phyloP scores from a whole-genome alignment of 2,113 vertebrate species.

The Panthera tigris region DNA sequence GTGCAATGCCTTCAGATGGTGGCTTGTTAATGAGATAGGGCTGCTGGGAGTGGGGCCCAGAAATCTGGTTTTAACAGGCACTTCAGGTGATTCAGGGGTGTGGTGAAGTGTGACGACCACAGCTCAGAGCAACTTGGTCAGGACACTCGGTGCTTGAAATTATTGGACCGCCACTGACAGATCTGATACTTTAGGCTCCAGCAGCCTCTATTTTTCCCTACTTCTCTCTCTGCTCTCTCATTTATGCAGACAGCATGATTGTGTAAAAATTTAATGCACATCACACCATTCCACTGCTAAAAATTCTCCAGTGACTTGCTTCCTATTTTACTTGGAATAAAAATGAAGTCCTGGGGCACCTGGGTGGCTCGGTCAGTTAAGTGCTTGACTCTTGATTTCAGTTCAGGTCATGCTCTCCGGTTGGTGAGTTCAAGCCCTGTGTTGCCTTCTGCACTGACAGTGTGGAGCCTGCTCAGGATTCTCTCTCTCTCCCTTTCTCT shows the following conservation, averaged over 20 bases:
- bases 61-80: background rate
- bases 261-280: background rate
- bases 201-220: background rate
- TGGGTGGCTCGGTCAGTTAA: no score
- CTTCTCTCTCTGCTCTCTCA: background rate
- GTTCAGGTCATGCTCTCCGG: no score
- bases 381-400: no score
- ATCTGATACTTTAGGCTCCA: background rate
- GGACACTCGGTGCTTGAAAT: background rate
- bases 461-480: no score
- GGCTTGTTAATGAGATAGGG: background rate
- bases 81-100: background rate
- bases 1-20: no score
- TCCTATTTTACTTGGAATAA: background rate
- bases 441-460: no score
- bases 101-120: background rate
- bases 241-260: background rate
- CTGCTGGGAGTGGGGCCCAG: background rate
- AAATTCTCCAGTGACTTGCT: background rate
- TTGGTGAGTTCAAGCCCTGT: no score
- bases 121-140: background rate
- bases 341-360: background rate
- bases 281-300: background rate
- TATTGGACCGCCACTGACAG: background rate
- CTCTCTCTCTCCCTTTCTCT: no score